Evolutionary conservation across 1,140 invertebrate species (phyloP), one percentile per base, ranked within the genome.

Genomic region (Eurosta solidaginis): DNA sequence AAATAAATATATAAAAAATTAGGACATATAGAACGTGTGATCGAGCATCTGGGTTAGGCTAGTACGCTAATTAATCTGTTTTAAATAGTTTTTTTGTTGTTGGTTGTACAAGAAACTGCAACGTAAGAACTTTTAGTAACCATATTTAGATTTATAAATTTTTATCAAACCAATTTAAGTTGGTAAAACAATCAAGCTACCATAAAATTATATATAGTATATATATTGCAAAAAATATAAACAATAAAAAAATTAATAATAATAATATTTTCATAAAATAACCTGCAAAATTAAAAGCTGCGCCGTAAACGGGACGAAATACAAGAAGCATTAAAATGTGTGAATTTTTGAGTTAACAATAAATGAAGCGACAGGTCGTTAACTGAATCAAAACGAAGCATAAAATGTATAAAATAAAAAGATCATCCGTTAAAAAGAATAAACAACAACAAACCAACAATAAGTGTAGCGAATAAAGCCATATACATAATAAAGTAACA

Each of bases 301-400:
- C 45, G 12, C 4, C 17, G n/a, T n/a, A 59, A 59, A 40, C 40
- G 36, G 12, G 6, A 68, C 59, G 1, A n/a, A 68, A 68, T 42
- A n/a, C 59, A 40, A 68, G 36, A 68, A 68, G 17, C 59, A 42
- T 68, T 68, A n/a, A 68, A 68, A 33, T 40, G 33, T 68, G 59
- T 22, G 59, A 68, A 3, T 40, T 68, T 68, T 17, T 40, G 36
- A 68, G 12, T 40, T 17, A 68, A 36, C 27, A 14, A 68, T 40
- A 40, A 68, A 68, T n/a, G n/a, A n/a, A 68, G 17, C 33, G 0
- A 68, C 59, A 17, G 29, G 12, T 17, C 59, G 59, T 29, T 68
- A 40, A 36, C 59, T 68, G 59, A 20, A 36, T 9, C 59, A 17
- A 59, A 59, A 59, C 17, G 50, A 10, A 59, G 52, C 33, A 3